phyloP scores from a whole-genome alignment of 2,113 vertebrate genomes.

The Mesitornis unicolor region DNA sequence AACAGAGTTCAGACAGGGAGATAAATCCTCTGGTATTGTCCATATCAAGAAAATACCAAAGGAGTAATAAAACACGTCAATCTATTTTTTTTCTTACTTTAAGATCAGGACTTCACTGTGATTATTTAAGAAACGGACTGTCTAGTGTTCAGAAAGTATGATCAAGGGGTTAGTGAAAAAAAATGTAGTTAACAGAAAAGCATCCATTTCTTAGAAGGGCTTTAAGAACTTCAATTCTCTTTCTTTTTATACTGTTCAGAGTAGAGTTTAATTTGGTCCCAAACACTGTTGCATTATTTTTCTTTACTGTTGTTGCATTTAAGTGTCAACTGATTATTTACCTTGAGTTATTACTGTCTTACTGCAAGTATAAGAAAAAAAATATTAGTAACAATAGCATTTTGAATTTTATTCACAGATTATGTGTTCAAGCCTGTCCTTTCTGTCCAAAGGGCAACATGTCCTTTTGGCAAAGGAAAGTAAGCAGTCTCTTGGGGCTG shows the following conservation, averaged over 20 bases:
- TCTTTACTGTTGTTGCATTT: neutral
- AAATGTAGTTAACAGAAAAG: neutral
- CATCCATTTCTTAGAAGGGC: neutral
- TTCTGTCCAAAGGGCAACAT: too few species aligned
- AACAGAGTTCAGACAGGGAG: neutral
- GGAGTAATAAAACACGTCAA: neutral
- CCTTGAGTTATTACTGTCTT: neutral
- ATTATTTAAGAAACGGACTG: neutral
- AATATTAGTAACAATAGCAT: neutral
- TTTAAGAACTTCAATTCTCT: neutral
- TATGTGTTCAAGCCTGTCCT: neutral
- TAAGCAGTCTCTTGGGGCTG: neutral
- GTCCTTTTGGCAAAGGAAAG: fast-evolving
- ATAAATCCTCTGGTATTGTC: neutral
- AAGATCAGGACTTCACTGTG: neutral
- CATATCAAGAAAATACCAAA: neutral
- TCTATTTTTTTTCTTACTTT: neutral
- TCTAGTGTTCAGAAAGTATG: neutral
- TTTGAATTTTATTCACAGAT: neutral
- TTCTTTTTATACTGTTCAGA: neutral
- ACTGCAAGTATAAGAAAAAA: neutral
- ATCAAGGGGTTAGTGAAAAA: neutral
- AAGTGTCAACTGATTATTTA: neutral
- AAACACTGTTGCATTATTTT: neutral
- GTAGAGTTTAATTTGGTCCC: neutral